Evolutionary conservation across 1,140 invertebrate species (phyloP), one percentile per base, ranked within the genome.

Genomic region (Drosophila leontia): DNA sequence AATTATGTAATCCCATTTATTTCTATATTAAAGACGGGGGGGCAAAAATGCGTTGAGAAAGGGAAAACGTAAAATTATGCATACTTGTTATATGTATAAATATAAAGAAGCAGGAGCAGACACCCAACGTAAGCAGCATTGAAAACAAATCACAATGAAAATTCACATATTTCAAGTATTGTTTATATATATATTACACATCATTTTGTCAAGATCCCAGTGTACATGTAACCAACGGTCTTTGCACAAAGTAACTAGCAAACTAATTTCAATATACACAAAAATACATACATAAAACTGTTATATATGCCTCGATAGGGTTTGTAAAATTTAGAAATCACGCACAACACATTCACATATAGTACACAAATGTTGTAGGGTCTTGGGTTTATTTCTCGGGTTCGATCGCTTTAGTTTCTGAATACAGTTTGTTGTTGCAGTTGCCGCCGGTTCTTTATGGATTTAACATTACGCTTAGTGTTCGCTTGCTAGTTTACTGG

Each of bases 301-400:
- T 62, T 48, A 67, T 35, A 51, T 77, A 67, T 80, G 39, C 63
- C 60, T 58, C n/a, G 26, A 62, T 80, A 68, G 72, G 61, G 55
- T 79, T 83, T 87, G 70, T 51, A 88, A 83, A 88, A 80, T 77
- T 83, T 83, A 63, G 67, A 80, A 83, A 83, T 87, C 80, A 87
- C 83, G 64, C 77, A 87, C 83, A 78, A 88, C 84, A 86, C 79
- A 88, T 74, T 87, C 57, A 87, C 84, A 78, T 74, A 26, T 56
- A 56, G 53, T 56, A 80, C 62, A 87, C 80, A 83, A 78, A 70
- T 70, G 29, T 76, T 55, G 39, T 61, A 58, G 29, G 29, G n/a
- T 61, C 65, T 67, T 67, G 67, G 71, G 71, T 84, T 83, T 80
- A 72, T 72, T 77, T 72, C 59, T 67, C n/a, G 48, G 45, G 11